Evolutionary conservation across 2,797 vertebrate species (phyloP), one percentile per base, ranked within the genome.

Genomic region (Gallinago nigripennis): DNA sequence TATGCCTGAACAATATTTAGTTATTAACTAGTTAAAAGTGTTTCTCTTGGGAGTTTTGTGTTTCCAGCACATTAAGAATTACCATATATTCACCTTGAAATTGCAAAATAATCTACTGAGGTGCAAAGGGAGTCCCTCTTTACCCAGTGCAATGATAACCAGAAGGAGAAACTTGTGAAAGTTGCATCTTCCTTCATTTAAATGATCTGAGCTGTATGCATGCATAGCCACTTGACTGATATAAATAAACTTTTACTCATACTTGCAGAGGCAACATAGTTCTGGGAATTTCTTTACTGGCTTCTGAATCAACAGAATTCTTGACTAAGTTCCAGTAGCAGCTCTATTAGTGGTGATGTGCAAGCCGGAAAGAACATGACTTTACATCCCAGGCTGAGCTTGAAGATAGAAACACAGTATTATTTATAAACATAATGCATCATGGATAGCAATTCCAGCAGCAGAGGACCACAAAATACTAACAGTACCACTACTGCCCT

Each of bases 241-340:
- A 94, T 53, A 94, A 95, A 95, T 91, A 96, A 88, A 87, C 31
- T 86, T 90, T 56, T 60, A 76, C 70, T 95, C 87, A 86, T 63
- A 61, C 35, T 89, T 92, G 39, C 78, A 94, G 70, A 90, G 58
- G 81, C 72, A 91, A 83, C 80, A 79, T 11, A 57, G 61, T 51
- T 86, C 87, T 88, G 54, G 15, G 79, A 83, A 31, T 63, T 95
- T 91, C 92, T 90, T 86, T 41, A 72, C 51, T 57, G 87, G 72
- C 91, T 91, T 84, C 83, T 90, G 46, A 90, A 92, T 76, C 85
- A 95, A 96, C 91, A 95, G 82, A 79, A 94, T 92, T 90, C 91
- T 86, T 97, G 95, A 94, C 51, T 28, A 39, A 83, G 70, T 60
- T 87, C 92, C 94, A 96, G 69, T 76, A 83, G 72, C n/a, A 90